Evolutionary conservation across 2,797 vertebrate genomes (phyloP).

Genomic region (Aeoliscus strigatus): DNA sequence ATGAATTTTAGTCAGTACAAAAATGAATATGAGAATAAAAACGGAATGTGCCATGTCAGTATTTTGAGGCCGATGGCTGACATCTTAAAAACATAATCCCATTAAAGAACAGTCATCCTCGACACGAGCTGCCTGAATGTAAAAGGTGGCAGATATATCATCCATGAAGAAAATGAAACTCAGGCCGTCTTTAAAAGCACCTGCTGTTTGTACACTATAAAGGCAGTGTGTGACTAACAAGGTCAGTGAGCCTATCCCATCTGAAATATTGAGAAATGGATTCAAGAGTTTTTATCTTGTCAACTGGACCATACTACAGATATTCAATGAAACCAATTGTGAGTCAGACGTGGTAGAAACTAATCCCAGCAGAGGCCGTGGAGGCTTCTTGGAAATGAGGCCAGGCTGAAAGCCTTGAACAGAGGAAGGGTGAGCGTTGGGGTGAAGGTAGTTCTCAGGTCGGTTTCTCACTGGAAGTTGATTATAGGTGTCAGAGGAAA

Average conservation of each 20-base stretch:
- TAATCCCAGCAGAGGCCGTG: not conserved
- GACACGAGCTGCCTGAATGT: too few relatives aligned
- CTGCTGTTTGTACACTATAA: not conserved
- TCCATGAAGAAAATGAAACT: too few relatives aligned
- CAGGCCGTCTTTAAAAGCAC: too few relatives aligned
- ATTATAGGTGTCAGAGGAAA: constrained; percentile 6
- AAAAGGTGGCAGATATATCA: too few relatives aligned
- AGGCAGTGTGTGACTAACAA: constrained; percentile 13
- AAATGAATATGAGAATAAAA: too few relatives aligned
- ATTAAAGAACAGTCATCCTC: too few relatives aligned
- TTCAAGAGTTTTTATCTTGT: constrained; percentile 1
- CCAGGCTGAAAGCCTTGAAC: accelerated
- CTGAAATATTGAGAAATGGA: constrained; percentile 3
- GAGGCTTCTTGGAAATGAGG: not conserved
- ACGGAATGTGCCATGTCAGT: too few relatives aligned
- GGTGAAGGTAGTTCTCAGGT: constrained; percentile 19
- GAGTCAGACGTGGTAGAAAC: constrained; percentile 3
- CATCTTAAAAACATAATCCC: too few relatives aligned
- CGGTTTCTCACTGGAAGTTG: not conserved
- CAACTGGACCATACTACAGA: not conserved
- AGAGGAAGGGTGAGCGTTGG: not conserved
- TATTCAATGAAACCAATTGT: constrained; percentile 13
- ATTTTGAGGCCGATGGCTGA: too few relatives aligned
- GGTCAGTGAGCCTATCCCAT: constrained; percentile 6
- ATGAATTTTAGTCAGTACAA: too few relatives aligned